phyloP scores from a whole-genome alignment of 2,888 invertebrate genomes.

The Ophonus ardosiacus region DNA sequence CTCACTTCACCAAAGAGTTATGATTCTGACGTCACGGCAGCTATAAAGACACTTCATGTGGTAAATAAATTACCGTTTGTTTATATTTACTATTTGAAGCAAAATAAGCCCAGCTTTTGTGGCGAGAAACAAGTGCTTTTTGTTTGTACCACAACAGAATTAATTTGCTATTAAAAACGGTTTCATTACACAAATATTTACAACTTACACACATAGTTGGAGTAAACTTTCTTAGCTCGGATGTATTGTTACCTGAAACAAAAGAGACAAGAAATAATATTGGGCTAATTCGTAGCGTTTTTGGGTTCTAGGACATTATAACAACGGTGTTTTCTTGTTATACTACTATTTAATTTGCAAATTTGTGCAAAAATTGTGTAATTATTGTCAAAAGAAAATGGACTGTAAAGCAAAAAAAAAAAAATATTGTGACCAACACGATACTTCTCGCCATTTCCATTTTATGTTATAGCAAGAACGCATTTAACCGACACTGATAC shows the following conservation, averaged over 20 bases:
- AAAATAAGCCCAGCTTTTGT: constrained; percentile 8
- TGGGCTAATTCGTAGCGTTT: background rate
- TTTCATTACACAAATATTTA: constrained; percentile 20
- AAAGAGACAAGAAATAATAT: constrained; percentile 3
- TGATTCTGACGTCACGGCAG: constrained; percentile 37
- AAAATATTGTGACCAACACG: too few species aligned
- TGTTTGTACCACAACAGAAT: background rate
- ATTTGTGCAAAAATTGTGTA: too few species aligned
- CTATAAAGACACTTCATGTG: constrained; percentile 18
- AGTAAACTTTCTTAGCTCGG: too few species aligned
- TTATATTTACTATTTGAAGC: constrained; percentile 36
- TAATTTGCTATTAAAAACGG: background rate
- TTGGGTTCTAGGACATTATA: too few species aligned
- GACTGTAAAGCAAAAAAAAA: too few species aligned
- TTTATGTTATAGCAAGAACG: too few species aligned
- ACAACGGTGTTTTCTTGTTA: too few species aligned
- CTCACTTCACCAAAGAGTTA: constrained; percentile 3
- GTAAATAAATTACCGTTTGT: constrained; percentile 48
- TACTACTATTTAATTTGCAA: too few species aligned
- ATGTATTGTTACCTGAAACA: constrained; percentile 23
- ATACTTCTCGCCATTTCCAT: too few species aligned
- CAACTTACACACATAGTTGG: background rate
- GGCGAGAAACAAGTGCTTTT: constrained; percentile 17
- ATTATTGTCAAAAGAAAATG: too few species aligned
- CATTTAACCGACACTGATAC: too few species aligned